Evolutionary conservation across 1,140 invertebrate species (phyloP).

Genomic region (Archivesica marissinica): DNA sequence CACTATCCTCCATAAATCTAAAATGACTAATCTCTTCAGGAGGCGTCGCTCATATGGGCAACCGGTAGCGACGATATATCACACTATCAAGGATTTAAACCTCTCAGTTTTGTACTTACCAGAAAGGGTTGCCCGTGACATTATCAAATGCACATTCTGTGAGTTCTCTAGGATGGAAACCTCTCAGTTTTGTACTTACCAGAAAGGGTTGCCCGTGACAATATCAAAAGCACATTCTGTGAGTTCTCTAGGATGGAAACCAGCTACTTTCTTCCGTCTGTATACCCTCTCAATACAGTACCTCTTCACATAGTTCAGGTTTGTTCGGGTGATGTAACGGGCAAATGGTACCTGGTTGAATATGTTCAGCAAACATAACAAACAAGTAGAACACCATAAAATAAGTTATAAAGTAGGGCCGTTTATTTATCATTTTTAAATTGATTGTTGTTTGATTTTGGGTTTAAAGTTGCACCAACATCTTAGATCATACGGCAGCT

Average conservation of each 20-base stretch:
- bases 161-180: conserved; percentile 94
- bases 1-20: no score
- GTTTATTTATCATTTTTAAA: background rate
- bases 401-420: background rate
- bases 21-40: no score
- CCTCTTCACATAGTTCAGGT: conserved; percentile 90
- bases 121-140: conserved; percentile 87
- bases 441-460: no score
- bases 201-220: conserved; percentile 87
- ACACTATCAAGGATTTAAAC: no score
- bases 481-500: no score
- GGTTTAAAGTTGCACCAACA: no score
- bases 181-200: conserved; percentile 55
- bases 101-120: no score
- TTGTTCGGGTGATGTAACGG: conserved; percentile 92
- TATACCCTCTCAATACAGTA: conserved; percentile 95
- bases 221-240: conserved; percentile 98
- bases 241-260: conserved; percentile 94
- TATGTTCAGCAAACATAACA: background rate
- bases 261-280: conserved; percentile 91
- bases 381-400: background rate
- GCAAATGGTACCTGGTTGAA: conserved; percentile 88
- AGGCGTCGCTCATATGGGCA: no score
- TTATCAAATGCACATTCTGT: conserved; percentile 98
- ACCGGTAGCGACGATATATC: no score